phyloP scores from a whole-genome alignment of 1,140 invertebrate species.

The Yoshiicerus persimilis region DNA sequence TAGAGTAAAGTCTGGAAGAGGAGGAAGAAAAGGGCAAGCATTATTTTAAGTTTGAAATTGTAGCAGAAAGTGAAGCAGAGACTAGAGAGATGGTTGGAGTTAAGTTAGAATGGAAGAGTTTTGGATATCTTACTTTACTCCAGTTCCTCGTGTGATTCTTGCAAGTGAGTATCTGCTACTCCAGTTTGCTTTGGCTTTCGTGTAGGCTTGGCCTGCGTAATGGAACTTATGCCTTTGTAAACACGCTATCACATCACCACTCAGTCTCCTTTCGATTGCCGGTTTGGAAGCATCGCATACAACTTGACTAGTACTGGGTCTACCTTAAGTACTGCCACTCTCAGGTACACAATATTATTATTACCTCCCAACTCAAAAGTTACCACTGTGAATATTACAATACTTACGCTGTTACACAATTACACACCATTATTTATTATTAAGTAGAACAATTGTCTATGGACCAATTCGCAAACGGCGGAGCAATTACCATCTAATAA shows the following conservation, averaged over 20 bases:
- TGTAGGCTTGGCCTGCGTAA: not conserved
- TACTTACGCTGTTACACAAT: no score
- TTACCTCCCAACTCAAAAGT: not conserved
- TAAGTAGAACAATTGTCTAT: no score
- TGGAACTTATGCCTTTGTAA: conserved; percentile 4
- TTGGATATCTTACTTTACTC: not conserved
- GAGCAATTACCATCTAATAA: not conserved
- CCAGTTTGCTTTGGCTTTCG: not conserved
- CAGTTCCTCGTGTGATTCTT: not conserved
- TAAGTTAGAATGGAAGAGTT: not conserved
- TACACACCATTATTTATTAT: no score
- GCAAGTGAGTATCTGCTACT: not conserved
- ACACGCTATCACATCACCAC: conserved; percentile 16
- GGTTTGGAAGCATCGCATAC: conserved; percentile 27
- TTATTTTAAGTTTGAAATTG: not conserved
- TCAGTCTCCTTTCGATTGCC: conserved; percentile 33
- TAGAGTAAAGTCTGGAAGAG: not conserved
- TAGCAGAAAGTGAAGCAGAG: no score
- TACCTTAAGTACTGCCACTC: not conserved
- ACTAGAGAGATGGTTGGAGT: no score
- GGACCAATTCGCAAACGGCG: no score
- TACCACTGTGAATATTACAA: not conserved
- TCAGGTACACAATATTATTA: not conserved
- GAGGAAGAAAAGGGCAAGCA: not conserved
- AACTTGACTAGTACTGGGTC: not conserved